Percentiles rank a stretch among this genome's conserved stretches.
These are phyloP conservation scores for Platorchestia sp. DNA, from an alignment of 1,140 invertebrate genomes.

Conservation along the genomic window DNA sequence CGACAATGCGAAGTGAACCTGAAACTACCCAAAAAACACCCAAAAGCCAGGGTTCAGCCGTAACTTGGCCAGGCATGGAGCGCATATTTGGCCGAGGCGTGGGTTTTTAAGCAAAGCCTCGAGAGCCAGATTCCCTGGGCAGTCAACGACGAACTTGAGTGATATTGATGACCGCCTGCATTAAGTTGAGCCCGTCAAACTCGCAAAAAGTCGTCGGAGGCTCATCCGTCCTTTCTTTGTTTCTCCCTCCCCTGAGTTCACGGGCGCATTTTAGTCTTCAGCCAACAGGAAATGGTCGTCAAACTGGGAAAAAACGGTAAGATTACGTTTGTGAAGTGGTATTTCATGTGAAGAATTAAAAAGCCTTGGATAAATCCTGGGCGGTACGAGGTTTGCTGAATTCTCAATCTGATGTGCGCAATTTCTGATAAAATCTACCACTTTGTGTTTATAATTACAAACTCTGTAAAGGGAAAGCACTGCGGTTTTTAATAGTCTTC, in stretches of 20 bases:
- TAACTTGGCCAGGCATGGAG: background rate
- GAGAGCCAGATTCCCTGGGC: slow-evolving; percentile 46
- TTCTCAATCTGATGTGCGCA: too few species aligned
- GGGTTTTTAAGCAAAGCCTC: slow-evolving; percentile 24
- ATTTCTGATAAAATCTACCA: too few species aligned
- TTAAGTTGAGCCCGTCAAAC: slow-evolving; percentile 28
- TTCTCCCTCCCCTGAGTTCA: background rate
- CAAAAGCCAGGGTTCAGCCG: background rate
- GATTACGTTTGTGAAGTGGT: background rate
- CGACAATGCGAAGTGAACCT: background rate
- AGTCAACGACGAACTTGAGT: slow-evolving; percentile 51
- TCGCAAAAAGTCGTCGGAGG: background rate
- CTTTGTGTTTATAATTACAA: too few species aligned
- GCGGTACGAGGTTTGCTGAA: too few species aligned
- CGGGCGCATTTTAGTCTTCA: background rate
- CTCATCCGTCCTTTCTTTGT: background rate
- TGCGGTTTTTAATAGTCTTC: too few species aligned
- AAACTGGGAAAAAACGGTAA: background rate
- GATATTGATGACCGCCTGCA: slow-evolving; percentile 49
- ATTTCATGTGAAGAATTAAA: background rate
- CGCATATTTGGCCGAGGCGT: slow-evolving; percentile 37
- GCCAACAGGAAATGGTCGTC: background rate
- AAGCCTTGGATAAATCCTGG: too few species aligned
- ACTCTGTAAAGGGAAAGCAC: too few species aligned
- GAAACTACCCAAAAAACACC: background rate